Evolutionary conservation across 2,888 invertebrate species (phyloP), one percentile per base, ranked within the genome.

Genomic region (Scaptomyza caliginosa): DNA sequence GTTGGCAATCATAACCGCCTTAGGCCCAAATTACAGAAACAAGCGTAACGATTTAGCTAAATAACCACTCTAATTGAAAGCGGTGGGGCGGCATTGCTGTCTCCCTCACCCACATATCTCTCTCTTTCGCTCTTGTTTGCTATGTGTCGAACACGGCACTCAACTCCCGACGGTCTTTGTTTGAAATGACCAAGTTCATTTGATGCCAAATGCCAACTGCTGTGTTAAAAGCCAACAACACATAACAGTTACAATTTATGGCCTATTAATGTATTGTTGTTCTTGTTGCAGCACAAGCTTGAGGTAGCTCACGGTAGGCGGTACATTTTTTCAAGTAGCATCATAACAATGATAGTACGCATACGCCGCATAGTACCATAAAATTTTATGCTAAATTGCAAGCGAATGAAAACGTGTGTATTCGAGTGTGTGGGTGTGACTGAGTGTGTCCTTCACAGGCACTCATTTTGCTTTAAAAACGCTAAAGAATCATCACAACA

Each of bases 221-320:
- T 77, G 75, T 62, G 80, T 77, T 86, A 88, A 89, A 89, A 84
- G 85, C 77, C 75, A 86, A 73, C 74, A 78, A 74, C 77, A 77
- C 84, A 89, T 87, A 89, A 88, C 81, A 80, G 77, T 86, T 77
- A 88, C 75, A 88, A 87, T 85, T 89, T 86, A 89, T 86, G 83
- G 87, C 80, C 87, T 78, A 85, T 74, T 86, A 79, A 81, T 85
- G 83, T 76, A 62, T 69, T 69, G 67, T 71, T 69, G 57, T 69
- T 69, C 65, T 70, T 69, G 54, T 56, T 65, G 59, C 67, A 52
- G 52, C 40, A 10, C 7, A 13, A 34, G 39, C 16, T 28, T 32
- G 70, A 77, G 80, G 73, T 77, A 69, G 54, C 70, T 46, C 64
- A 36, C 78, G 46, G 64, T 62, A 50, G 67, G 80, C 56, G 69